Conservation (phyloP, 2,888 invertebrate genomes). For the Leptodirus hochenwartii region DNA sequence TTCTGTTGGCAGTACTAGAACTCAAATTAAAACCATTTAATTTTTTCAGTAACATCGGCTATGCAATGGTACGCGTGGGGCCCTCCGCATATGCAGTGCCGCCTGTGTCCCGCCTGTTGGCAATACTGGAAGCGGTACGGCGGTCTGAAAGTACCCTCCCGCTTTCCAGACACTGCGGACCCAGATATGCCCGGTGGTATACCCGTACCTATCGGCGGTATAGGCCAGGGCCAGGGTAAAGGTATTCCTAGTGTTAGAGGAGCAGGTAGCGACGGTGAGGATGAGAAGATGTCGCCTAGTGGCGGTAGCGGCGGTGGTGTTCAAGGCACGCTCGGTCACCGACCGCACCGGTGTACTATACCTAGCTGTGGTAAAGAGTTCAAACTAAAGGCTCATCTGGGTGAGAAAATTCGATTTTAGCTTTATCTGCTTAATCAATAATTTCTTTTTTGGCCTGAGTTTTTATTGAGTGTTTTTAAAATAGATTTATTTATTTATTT, state of each 20-base stretch:
- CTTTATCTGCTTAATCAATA: too few relatives aligned
- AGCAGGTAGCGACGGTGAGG: conserved; percentile 27
- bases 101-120: conserved; percentile 90
- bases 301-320: too few relatives aligned
- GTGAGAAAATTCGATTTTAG: too few relatives aligned
- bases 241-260: conserved; percentile 5
- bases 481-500: too few relatives aligned
- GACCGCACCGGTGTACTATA: conserved; percentile 78
- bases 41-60: conserved; percentile 44
- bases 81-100: conserved; percentile 78
- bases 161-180: conserved; percentile 31
- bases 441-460: too few relatives aligned
- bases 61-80: conserved; percentile 96
- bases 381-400: conserved; percentile 84
- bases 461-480: too few relatives aligned
- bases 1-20: too few relatives aligned
- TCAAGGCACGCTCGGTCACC: conserved; percentile 47
- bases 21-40: too few relatives aligned
- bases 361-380: conserved; percentile 90
- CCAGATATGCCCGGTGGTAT: conserved; percentile 19
- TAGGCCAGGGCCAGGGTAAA: not conserved
- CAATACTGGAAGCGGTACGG: conserved; percentile 98
- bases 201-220: not conserved
- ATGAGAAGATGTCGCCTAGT: conserved; percentile 30
- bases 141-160: conserved; percentile 68